phyloP scores from a whole-genome alignment of 2,113 vertebrate species.

The Collichthys lucidus region DNA sequence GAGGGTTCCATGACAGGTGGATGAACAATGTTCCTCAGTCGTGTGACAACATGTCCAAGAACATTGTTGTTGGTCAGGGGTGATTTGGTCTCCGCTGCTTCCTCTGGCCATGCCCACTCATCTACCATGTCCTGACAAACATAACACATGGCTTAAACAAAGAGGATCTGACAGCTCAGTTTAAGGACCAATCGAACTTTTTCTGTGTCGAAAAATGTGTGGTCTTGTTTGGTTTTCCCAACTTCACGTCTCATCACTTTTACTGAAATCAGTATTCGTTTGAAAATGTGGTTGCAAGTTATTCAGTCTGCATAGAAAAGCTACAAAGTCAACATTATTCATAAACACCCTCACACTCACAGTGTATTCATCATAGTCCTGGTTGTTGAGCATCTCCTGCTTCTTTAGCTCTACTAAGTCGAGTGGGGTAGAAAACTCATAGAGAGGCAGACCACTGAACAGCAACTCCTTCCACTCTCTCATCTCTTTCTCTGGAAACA shows the following conservation, averaged over 20 bases:
- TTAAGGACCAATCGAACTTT: slow-evolving; percentile 2
- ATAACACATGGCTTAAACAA: slow-evolving; percentile 12
- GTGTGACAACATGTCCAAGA: slow-evolving; percentile 87
- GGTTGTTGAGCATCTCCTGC: slow-evolving; percentile 87
- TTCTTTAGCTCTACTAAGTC: slow-evolving; percentile 83
- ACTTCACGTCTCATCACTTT: no score
- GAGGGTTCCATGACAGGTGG: slow-evolving; percentile 65
- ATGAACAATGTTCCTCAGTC: slow-evolving; percentile 82
- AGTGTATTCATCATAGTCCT: slow-evolving; percentile 92
- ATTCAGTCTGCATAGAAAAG: slow-evolving; percentile 1
- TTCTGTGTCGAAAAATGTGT: slow-evolving; percentile 3
- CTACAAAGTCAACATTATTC: background rate
- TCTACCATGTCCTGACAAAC: slow-evolving; percentile 89
- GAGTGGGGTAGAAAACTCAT: slow-evolving; percentile 70
- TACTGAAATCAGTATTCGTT: background rate
- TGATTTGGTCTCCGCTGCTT: slow-evolving; percentile 70
- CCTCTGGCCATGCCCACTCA: slow-evolving; percentile 88
- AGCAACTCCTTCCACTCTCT: slow-evolving; percentile 93
- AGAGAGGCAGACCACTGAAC: slow-evolving; percentile 88
- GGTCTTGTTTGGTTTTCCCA: background rate
- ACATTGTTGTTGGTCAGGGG: slow-evolving; percentile 85
- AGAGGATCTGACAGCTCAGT: slow-evolving; percentile 4
- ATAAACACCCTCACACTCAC: slow-evolving; percentile 78
- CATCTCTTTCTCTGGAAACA: slow-evolving; percentile 89
- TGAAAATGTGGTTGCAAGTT: background rate